Percentiles rank a stretch among this genome's conserved stretches.
These are phyloP conservation scores for Ivindomyrus marchei DNA, from an alignment of 2,113 vertebrate genomes.

Conservation along the genomic window DNA sequence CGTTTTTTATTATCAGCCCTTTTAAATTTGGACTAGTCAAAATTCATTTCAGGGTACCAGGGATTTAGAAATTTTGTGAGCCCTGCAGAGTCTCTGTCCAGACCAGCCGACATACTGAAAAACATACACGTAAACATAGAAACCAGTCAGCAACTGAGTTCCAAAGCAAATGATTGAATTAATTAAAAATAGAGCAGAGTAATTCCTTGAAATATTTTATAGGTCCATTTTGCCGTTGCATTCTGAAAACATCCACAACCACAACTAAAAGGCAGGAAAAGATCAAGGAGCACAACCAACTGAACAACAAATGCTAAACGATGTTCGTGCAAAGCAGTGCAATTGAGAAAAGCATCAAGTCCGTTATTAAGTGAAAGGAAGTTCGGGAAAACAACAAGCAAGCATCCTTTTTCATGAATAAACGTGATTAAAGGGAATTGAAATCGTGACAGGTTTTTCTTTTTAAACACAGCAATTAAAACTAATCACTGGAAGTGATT, in stretches of 20 bases:
- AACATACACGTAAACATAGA: slow-evolving; percentile 14
- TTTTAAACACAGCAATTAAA: background rate
- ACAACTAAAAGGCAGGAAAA: slow-evolving; percentile 26
- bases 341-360: slow-evolving; percentile 16
- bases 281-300: slow-evolving; percentile 15
- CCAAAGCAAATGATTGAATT: slow-evolving; percentile 33
- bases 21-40: background rate
- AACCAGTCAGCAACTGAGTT: background rate
- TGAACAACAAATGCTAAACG: slow-evolving; percentile 32
- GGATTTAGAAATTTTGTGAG: background rate
- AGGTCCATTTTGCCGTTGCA: slow-evolving; percentile 29
- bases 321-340: slow-evolving; percentile 21
- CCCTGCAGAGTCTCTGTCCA: background rate
- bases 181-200: slow-evolving; percentile 26
- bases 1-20: background rate
- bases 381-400: background rate
- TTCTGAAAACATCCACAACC: slow-evolving; percentile 29
- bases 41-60: background rate
- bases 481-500: background rate
- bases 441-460: background rate
- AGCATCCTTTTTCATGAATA: background rate
- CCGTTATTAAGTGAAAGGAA: slow-evolving; percentile 22
- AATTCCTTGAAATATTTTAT: slow-evolving; percentile 27
- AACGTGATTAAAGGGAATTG: slow-evolving; percentile 2
- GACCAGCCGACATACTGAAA: background rate